Evolutionary conservation across 2,113 vertebrate genomes (phyloP).

Genomic region (Desmodus rotundus): DNA sequence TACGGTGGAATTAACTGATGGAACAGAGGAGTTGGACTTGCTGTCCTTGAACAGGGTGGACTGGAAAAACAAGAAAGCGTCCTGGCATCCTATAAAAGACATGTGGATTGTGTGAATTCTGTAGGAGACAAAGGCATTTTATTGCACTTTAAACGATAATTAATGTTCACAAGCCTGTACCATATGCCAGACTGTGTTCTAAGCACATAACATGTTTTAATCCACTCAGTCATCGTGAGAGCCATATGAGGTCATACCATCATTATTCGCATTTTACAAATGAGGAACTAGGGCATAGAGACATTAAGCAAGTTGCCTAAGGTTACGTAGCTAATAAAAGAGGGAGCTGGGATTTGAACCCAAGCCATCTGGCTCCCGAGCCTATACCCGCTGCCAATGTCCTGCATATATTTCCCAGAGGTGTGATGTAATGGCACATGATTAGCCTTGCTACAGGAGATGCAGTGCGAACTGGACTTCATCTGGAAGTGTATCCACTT

Average conservation of each 20-base stretch:
- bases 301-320: background rate
- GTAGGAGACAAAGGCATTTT: background rate
- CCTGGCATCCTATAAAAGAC: background rate
- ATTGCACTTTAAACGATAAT: background rate
- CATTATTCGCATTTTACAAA: background rate
- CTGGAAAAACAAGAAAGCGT: background rate
- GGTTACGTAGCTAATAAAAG: background rate
- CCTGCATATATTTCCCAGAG: background rate
- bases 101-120: background rate
- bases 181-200: background rate
- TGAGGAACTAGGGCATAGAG: background rate
- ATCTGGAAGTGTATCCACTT: background rate
- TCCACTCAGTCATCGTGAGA: background rate
- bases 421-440: no score
- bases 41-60: background rate
- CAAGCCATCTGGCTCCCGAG: background rate
- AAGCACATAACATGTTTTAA: background rate
- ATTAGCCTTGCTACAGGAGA: background rate
- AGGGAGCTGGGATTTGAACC: background rate
- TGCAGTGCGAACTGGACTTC: background rate
- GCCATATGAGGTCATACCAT: background rate
- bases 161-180: background rate
- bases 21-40: background rate
- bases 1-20: background rate
- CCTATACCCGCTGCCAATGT: background rate